phyloP scores from a whole-genome alignment of 2,797 vertebrate species.

The Esox masquinongy region DNA sequence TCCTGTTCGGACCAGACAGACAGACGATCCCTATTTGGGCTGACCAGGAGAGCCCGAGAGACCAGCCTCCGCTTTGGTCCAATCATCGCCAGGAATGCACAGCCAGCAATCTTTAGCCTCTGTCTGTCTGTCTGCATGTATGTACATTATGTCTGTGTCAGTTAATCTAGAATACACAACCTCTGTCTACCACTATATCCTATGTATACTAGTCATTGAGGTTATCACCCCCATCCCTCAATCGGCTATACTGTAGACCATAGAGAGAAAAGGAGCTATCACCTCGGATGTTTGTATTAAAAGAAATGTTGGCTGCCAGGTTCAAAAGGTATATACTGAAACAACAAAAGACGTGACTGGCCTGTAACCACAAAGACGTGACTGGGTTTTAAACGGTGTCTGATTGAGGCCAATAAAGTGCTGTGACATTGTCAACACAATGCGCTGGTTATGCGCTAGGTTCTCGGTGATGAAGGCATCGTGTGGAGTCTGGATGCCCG shows the following conservation, averaged over 20 bases:
- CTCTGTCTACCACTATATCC: no score
- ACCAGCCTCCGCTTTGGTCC: slow-evolving; percentile 6
- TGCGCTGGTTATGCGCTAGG: background rate
- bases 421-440: background rate
- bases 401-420: background rate
- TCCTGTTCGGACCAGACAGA: slow-evolving; percentile 67
- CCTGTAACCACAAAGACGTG: no score
- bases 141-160: background rate
- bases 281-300: no score
- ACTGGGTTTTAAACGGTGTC: background rate
- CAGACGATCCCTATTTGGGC: slow-evolving; percentile 78
- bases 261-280: no score
- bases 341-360: no score
- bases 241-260: no score
- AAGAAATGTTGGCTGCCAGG: no score
- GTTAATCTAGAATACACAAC: no score
- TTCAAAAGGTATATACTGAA: no score
- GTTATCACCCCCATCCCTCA: no score
- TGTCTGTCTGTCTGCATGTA: background rate
- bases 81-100: slow-evolving; percentile 56
- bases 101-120: slow-evolving; percentile 8
- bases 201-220: no score
- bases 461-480: background rate
- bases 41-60: slow-evolving; percentile 55
- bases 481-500: background rate